phyloP scores from a whole-genome alignment of 2,888 invertebrate genomes.

The Lasioglossum marginatum region DNA sequence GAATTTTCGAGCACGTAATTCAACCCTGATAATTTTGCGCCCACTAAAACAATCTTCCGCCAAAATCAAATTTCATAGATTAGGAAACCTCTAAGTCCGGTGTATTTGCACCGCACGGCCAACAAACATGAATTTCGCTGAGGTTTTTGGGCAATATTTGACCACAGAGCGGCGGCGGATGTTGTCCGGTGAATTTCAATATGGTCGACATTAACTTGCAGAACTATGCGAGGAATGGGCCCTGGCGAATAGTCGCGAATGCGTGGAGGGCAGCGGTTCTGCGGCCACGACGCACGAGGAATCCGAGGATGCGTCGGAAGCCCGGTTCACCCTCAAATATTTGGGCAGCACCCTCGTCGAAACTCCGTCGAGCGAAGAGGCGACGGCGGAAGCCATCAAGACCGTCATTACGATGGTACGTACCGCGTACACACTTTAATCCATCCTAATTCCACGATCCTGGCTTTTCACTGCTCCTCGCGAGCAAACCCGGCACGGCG shows the following conservation, averaged over 20 bases:
- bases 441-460: background rate
- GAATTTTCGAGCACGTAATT: background rate
- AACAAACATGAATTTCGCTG: background rate
- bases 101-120: background rate
- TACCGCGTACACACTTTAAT: slow-evolving; percentile 32
- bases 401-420: slow-evolving; percentile 88
- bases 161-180: background rate
- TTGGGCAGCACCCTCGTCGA: slow-evolving; percentile 92
- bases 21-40: too few species aligned
- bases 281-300: slow-evolving; percentile 78
- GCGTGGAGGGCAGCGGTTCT: slow-evolving; percentile 85
- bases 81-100: background rate
- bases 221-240: slow-evolving; percentile 90
- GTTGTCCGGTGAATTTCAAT: slow-evolving; percentile 20
- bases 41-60: background rate
- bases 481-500: background rate
- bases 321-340: slow-evolving; percentile 89
- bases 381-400: slow-evolving; percentile 93
- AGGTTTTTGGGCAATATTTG: background rate
- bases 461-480: background rate
- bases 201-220: slow-evolving; percentile 81
- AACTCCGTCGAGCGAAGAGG: slow-evolving; percentile 90
- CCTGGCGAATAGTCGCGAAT: slow-evolving; percentile 88
- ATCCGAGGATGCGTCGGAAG: slow-evolving; percentile 83
- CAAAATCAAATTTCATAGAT: background rate